phyloP scores from a whole-genome alignment of 2,797 vertebrate genomes.

The Spheniscus humboldti region DNA sequence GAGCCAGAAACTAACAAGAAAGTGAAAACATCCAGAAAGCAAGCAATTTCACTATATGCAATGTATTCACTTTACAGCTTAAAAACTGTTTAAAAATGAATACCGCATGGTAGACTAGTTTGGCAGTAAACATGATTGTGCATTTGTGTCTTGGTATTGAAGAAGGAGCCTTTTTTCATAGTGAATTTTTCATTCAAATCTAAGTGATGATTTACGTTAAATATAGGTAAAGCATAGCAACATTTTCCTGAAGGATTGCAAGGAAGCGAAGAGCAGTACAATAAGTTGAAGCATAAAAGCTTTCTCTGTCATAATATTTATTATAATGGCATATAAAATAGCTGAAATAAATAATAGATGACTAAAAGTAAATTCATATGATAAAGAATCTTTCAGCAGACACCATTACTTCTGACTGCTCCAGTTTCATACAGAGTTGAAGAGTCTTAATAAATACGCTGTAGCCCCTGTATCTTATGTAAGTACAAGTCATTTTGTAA shows the following conservation, averaged over 20 bases:
- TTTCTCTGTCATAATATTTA: conserved; percentile 88
- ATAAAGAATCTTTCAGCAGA: conserved; percentile 85
- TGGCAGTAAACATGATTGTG: conserved; percentile 73
- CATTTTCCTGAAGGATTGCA: conserved; percentile 81
- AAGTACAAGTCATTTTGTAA: conserved; percentile 68
- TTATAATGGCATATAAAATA: conserved; percentile 93
- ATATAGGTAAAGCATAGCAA: conserved; percentile 80
- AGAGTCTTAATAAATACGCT: conserved; percentile 81
- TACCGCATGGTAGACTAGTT: conserved; percentile 39
- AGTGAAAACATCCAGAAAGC: conserved; percentile 66
- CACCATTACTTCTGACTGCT: conserved; percentile 85
- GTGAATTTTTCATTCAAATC: conserved; percentile 81
- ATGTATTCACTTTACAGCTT: conserved; percentile 66
- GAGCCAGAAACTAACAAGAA: conserved; percentile 70
- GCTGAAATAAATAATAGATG: conserved; percentile 90
- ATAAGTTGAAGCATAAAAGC: conserved; percentile 83
- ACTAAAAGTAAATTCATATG: conserved; percentile 87
- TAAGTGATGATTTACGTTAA: conserved; percentile 81
- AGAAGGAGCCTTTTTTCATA: conserved; percentile 70
- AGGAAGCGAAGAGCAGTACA: conserved; percentile 80
- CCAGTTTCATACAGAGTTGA: conserved; percentile 77
- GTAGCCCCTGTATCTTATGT: conserved; percentile 61
- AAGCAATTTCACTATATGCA: conserved; percentile 58
- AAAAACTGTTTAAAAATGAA: conserved; percentile 73
- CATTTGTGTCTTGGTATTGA: conserved; percentile 67